Conservation (phyloP, 2,888 invertebrate genomes). For the Anoncus sp. region DNA sequence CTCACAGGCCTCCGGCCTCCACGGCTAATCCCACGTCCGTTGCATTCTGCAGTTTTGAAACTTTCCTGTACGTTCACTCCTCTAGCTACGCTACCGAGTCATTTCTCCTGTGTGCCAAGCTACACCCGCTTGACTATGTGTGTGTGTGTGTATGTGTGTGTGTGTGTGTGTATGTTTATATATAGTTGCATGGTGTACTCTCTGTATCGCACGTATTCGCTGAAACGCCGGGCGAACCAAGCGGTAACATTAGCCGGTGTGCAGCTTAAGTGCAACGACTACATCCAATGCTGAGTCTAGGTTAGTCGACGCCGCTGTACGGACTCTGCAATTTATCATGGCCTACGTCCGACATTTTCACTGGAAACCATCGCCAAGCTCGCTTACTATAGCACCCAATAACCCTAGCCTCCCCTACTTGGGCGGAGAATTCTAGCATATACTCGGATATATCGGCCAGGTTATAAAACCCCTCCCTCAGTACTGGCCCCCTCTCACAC, state of each 20-base stretch:
- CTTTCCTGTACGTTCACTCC: constrained; percentile 70
- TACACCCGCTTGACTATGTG: constrained; percentile 30
- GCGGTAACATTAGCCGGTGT: constrained; percentile 72
- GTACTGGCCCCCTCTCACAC: constrained; percentile 27
- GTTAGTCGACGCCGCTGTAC: constrained; percentile 43
- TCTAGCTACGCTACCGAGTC: constrained; percentile 26
- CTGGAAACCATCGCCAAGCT: constrained; percentile 59
- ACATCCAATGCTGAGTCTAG: constrained; percentile 48
- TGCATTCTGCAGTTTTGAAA: constrained; percentile 81
- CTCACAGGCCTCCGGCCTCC: constrained; percentile 57
- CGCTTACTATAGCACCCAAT: constrained; percentile 26
- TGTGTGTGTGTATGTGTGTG: constrained; percentile 13
- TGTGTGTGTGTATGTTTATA: too few species aligned
- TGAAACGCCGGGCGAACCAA: constrained; percentile 46
- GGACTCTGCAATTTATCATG: constrained; percentile 73
- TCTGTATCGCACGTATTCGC: constrained; percentile 15
- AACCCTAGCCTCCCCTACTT: constrained; percentile 21
- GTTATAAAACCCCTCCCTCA: constrained; percentile 14
- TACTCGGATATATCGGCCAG: constrained; percentile 35
- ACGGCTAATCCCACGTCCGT: constrained; percentile 79
- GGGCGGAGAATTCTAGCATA: constrained; percentile 11
- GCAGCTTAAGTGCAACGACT: constrained; percentile 75
- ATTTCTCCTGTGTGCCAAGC: constrained; percentile 30
- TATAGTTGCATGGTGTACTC: constrained; percentile 15
- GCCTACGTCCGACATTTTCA: constrained; percentile 66